Evolutionary conservation across 23 tunicate genomes (phyloP).

Genomic region (Oikopleura albicans): DNA sequence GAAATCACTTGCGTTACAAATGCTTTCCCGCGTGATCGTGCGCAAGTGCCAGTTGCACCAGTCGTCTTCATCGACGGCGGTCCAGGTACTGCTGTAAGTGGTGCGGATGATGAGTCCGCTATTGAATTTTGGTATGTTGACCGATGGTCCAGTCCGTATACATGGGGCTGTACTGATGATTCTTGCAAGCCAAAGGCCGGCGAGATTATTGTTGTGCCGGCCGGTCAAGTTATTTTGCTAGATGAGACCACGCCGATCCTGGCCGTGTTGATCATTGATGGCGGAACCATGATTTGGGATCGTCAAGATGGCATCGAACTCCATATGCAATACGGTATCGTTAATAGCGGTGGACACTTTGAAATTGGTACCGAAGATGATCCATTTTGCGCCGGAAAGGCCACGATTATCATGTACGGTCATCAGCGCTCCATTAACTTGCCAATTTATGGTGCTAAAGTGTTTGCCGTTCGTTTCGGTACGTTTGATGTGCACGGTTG

Average conservation of each 20-base stretch:
- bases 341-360: background rate
- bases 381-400: slow-evolving; percentile 30
- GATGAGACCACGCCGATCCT: slow-evolving; percentile 21
- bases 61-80: background rate
- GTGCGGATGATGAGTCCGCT: background rate
- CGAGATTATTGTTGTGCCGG: slow-evolving; percentile 31
- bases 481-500: slow-evolving; percentile 57
- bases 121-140: background rate
- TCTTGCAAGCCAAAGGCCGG: slow-evolving; percentile 17
- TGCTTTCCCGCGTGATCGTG: background rate
- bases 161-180: slow-evolving; percentile 13
- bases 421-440: slow-evolving; percentile 50
- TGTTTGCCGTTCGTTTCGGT: slow-evolving; percentile 61
- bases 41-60: background rate
- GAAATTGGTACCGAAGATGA: slow-evolving; percentile 58
- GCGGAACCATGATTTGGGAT: slow-evolving; percentile 7
- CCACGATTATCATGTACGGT: slow-evolving; percentile 47
- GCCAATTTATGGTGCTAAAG: slow-evolving; percentile 87
- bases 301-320: background rate
- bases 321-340: slow-evolving; percentile 12
- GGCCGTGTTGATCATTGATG: background rate
- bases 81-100: background rate
- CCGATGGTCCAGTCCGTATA: slow-evolving; percentile 11
- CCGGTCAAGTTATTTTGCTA: slow-evolving; percentile 22
- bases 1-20: slow-evolving; percentile 39